Evolutionary conservation across 2,888 invertebrate genomes (phyloP).

Genomic region (Yponomeuta evonymella): DNA sequence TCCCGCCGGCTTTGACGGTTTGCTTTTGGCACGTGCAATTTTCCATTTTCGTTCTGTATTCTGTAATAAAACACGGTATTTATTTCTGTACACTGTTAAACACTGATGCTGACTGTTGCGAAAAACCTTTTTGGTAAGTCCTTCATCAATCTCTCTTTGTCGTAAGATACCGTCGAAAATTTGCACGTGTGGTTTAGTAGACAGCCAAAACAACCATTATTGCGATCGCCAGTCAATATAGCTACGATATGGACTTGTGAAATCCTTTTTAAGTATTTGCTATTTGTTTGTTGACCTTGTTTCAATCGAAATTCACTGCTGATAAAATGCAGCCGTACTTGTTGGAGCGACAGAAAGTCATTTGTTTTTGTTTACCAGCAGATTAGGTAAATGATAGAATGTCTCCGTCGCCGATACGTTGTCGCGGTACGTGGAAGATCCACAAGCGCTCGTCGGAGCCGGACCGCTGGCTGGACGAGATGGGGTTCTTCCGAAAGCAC

Average conservation of each 20-base stretch:
- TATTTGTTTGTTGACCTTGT: conserved; percentile 2
- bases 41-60: conserved; percentile 40
- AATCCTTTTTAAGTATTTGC: neutral
- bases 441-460: conserved; percentile 68
- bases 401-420: conserved; percentile 66
- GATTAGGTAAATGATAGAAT: conserved; percentile 55
- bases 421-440: conserved; percentile 68
- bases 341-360: conserved; percentile 40
- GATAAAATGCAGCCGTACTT: neutral
- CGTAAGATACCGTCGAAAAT: conserved; percentile 32
- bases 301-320: neutral
- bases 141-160: conserved; percentile 22
- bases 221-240: conserved; percentile 44
- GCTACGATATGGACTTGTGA: conserved; percentile 64
- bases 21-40: conserved; percentile 73
- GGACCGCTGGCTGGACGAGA: conserved; percentile 87
- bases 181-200: conserved; percentile 68
- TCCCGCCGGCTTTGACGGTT: conserved; percentile 73
- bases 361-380: conserved; percentile 74
- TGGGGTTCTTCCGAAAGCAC: conserved; percentile 90
- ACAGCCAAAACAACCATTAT: conserved; percentile 70
- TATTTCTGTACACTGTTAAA: conserved; percentile 39
- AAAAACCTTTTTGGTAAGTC: conserved; percentile 60
- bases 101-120: conserved; percentile 66
- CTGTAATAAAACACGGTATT: conserved; percentile 39